Conservation (phyloP, 1,140 invertebrate genomes). For the Dolichoris vasculosae region DNA sequence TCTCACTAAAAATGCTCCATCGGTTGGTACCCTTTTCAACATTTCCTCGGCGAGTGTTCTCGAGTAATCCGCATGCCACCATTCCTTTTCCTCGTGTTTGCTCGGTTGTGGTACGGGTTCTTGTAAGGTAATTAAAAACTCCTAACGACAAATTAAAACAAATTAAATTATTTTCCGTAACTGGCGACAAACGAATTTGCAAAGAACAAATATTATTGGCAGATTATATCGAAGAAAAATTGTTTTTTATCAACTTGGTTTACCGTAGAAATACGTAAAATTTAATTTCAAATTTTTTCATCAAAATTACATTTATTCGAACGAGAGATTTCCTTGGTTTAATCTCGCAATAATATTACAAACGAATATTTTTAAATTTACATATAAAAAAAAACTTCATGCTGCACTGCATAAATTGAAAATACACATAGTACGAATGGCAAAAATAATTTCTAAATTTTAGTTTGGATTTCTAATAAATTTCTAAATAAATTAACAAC, state of each 20-base stretch:
- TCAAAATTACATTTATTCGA: not conserved
- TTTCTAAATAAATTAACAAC: no score
- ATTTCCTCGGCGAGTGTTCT: constrained; percentile 90
- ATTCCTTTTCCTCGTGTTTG: constrained; percentile 94
- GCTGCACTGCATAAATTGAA: no score
- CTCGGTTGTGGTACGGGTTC: constrained; percentile 96
- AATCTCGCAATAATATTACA: not conserved
- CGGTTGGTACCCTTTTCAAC: constrained; percentile 85
- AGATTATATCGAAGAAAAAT: no score
- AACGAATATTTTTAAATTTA: not conserved
- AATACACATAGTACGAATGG: no score
- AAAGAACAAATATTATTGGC: no score
- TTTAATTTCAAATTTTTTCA: constrained; percentile 8
- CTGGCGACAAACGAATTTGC: no score
- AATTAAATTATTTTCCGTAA: constrained; percentile 15
- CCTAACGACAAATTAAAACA: constrained; percentile 70
- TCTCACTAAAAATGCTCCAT: constrained; percentile 95
- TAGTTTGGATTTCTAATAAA: no score
- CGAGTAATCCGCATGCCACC: constrained; percentile 90
- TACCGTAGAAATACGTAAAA: not conserved
- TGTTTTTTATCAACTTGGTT: no score
- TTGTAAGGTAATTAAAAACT: constrained; percentile 90
- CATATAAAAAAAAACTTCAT: not conserved
- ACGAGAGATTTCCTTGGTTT: not conserved
- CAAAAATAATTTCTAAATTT: no score